Conservation (phyloP, 2,113 vertebrate species). For the Callaeas wilsoni region DNA sequence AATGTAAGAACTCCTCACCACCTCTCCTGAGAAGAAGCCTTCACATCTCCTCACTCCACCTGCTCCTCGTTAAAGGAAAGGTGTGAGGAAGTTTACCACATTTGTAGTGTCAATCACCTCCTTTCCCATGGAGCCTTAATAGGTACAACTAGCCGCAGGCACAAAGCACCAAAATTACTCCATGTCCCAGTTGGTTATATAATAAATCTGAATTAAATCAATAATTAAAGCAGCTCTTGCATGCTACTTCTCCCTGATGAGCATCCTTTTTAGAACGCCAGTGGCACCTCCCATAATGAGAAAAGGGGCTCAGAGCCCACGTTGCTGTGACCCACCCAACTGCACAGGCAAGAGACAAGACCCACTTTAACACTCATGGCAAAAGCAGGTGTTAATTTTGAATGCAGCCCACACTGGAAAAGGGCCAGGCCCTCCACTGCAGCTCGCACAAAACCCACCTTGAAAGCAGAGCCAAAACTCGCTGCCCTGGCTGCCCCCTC, state of each 20-base stretch:
- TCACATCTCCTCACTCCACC: neutral
- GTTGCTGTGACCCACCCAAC: neutral
- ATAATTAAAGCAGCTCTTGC: neutral
- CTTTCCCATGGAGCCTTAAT: neutral
- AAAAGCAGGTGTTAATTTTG: fast-evolving
- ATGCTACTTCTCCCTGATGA: neutral
- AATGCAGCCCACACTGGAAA: neutral
- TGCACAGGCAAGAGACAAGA: neutral
- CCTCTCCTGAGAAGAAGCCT: neutral
- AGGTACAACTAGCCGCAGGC: neutral
- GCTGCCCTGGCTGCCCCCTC: no score
- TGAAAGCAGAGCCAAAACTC: neutral
- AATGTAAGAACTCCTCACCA: neutral
- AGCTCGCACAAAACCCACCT: neutral
- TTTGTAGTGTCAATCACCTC: neutral
- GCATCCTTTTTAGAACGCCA: neutral
- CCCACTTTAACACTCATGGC: neutral
- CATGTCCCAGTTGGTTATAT: neutral
- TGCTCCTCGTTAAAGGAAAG: neutral
- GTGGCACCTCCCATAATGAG: neutral
- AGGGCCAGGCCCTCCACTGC: neutral
- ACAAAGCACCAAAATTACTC: neutral
- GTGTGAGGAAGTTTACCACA: neutral
- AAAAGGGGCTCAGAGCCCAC: neutral
- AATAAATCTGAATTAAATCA: neutral